phyloP scores from a whole-genome alignment of 2,888 invertebrate species.

The Tipula lateralis region DNA sequence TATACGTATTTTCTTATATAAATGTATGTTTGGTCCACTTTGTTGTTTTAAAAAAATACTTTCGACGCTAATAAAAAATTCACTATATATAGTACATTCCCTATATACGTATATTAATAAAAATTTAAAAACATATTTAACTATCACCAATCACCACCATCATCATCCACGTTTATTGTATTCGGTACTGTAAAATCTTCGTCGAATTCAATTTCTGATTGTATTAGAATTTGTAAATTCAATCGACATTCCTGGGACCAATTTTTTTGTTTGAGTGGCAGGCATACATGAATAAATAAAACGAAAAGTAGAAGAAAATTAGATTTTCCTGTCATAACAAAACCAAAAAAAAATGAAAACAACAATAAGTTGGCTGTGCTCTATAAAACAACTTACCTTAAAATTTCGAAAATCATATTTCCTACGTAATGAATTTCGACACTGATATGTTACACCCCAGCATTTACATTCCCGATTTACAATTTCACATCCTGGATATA shows the following conservation, averaged over 20 bases:
- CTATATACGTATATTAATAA: background rate
- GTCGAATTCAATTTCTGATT: conserved; percentile 49
- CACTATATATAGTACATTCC: background rate
- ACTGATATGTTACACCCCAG: conserved; percentile 47
- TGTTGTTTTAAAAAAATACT: background rate
- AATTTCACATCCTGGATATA: conserved; percentile 49
- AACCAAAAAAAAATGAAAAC: background rate
- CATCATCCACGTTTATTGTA: background rate
- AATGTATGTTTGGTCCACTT: background rate
- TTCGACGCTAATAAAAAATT: background rate
- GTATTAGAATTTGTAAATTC: conserved; percentile 48
- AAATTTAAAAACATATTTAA: background rate
- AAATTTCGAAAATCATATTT: background rate
- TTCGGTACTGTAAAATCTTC: conserved; percentile 48
- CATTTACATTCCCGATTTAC: conserved; percentile 49
- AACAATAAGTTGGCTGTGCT: background rate
- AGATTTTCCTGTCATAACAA: conserved; percentile 28
- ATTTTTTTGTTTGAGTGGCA: background rate
- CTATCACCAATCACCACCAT: background rate
- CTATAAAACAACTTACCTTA: conserved; percentile 20
- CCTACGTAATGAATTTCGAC: conserved; percentile 38
- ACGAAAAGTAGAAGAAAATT: background rate
- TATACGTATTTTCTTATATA: background rate
- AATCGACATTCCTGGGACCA: conserved; percentile 44
- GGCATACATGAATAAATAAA: conserved; percentile 1